phyloP scores from a whole-genome alignment of 2,113 vertebrate species.

The Rhinoderma darwinii region DNA sequence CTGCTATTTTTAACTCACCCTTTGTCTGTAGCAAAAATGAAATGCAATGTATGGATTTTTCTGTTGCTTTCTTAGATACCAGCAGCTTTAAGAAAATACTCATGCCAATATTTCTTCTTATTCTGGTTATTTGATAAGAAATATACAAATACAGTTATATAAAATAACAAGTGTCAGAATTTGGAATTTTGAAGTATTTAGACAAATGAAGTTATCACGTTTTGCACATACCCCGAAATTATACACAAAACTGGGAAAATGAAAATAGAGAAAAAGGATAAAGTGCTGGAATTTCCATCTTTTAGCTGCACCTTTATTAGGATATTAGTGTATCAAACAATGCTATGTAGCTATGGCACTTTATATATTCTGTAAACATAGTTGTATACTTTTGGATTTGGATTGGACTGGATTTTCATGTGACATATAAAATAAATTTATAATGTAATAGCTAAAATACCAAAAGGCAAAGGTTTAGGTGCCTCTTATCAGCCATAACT shows the following conservation, averaged over 20 bases:
- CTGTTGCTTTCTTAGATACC: constrained; percentile 19
- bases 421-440: neutral
- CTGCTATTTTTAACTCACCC: constrained; percentile 50
- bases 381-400: neutral
- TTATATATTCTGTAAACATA: neutral
- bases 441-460: neutral
- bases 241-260: neutral
- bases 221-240: neutral
- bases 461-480: too few relatives aligned
- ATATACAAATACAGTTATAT: neutral
- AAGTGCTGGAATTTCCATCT: neutral
- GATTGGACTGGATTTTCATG: neutral
- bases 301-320: neutral
- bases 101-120: neutral
- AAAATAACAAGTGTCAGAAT: neutral
- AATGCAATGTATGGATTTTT: constrained; percentile 48
- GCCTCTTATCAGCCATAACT: too few relatives aligned
- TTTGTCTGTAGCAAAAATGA: constrained; percentile 7
- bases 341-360: neutral
- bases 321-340: neutral
- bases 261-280: neutral
- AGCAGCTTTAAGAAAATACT: neutral
- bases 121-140: neutral
- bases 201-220: neutral
- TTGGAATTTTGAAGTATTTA: neutral